phyloP scores from a whole-genome alignment of 2,888 invertebrate genomes.

The Ceraclea dissimilis region DNA sequence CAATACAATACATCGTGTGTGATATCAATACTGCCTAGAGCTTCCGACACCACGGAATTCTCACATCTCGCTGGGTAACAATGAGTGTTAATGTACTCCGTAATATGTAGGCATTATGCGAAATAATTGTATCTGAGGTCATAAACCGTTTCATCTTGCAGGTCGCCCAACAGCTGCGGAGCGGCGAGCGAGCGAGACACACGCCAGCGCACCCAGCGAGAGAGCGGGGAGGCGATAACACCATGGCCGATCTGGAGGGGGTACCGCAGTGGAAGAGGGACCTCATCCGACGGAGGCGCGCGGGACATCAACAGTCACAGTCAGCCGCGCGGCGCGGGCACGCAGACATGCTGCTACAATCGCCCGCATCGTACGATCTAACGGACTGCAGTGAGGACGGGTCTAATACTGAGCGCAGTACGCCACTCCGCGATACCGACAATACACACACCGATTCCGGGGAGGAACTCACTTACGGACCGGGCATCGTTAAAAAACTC shows the following conservation, averaged over 20 bases:
- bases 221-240: conserved; percentile 13
- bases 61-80: background rate
- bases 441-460: conserved; percentile 30
- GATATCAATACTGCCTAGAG: background rate
- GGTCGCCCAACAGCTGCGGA: conserved; percentile 1
- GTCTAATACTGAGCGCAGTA: conserved; percentile 29
- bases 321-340: conserved; percentile 33
- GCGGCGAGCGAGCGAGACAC: background rate
- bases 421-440: conserved; percentile 29
- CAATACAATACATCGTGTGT: too few species aligned
- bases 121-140: background rate
- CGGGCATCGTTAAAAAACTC: conserved; percentile 83
- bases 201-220: background rate
- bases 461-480: conserved; percentile 84
- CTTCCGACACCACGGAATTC: background rate
- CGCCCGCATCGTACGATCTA: conserved; percentile 27
- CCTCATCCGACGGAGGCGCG: conserved; percentile 65
- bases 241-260: conserved; percentile 24
- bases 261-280: conserved; percentile 81
- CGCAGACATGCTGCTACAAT: conserved; percentile 29
- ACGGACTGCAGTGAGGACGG: conserved; percentile 30
- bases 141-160: conserved; percentile 1
- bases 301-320: conserved; percentile 28
- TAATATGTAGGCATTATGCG: background rate
- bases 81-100: background rate